Evolutionary conservation across 1,140 invertebrate species (phyloP), one percentile per base, ranked within the genome.

Genomic region (Augochlora pura): DNA sequence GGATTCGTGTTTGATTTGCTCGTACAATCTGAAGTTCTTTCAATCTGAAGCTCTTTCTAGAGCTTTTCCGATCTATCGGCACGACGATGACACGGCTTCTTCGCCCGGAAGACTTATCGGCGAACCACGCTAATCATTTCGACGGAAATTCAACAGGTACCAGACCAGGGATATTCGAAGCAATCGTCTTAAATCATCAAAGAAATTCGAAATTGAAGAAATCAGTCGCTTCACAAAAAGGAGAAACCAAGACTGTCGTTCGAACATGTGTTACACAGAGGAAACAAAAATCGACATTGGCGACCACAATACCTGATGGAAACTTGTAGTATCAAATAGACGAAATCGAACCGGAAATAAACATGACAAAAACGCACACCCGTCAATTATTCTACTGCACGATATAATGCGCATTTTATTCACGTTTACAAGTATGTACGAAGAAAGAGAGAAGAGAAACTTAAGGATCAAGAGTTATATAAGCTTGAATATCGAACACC

Each of bases 321-420:
- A 57, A 57, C n/a, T 57, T n/a, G 54, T 57, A 57, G 64, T 14
- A 14, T 62, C 2, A 49, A 42, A 71, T 21, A 9, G 68, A 38
- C 21, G 54, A 49, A 64, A 54, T 63, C 52, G 18, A 16, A 52
- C 62, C 14, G 21, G 59, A 63, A 57, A 67, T 14, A 32, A 60
- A 69, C 21, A 38, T 42, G 21, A 52, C 27, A 80, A 65, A 57
- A 86, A 73, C 81, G 85, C 83, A 85, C 86, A 88, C 77, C 86
- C 70, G 87, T 88, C 86, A 88, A 88, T 88, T 88, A 86, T 88
- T 87, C 76, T 86, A 88, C 82, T 82, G 84, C 86, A 88, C 82
- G 80, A n/a, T 72, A 80, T 80, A 63, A 82, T 64, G 59, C 70
- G 77, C 76, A 76, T 69, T 73, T 81, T 49, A 52, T 77, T 67